Evolutionary conservation across 2,113 vertebrate genomes (phyloP).

Genomic region (Globicephala melas): DNA sequence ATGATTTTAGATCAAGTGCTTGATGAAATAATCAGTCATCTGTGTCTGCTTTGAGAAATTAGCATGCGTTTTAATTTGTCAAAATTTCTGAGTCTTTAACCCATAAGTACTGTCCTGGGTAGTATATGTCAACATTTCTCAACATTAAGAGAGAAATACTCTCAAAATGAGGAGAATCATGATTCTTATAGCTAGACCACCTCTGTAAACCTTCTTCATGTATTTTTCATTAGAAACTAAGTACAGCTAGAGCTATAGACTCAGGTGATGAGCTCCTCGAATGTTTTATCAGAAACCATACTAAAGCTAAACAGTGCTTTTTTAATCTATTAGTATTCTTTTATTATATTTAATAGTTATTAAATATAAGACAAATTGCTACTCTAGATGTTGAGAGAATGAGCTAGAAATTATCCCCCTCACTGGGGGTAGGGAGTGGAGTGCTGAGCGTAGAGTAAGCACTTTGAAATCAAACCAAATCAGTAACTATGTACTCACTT

Average conservation of each 20-base stretch:
- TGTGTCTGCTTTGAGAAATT: constrained; percentile 68
- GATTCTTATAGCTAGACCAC: background rate
- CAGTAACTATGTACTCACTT: background rate
- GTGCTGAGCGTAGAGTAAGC: background rate
- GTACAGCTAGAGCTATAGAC: background rate
- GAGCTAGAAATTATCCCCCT: background rate
- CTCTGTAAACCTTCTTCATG: background rate
- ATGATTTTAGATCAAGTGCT: constrained; percentile 58
- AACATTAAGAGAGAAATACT: background rate
- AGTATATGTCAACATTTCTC: constrained; percentile 43
- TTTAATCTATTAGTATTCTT: background rate
- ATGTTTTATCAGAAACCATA: background rate
- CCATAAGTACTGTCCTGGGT: constrained; percentile 8
- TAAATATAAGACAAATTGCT: background rate
- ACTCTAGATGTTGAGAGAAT: background rate
- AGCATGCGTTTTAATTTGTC: constrained; percentile 55
- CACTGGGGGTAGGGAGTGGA: background rate
- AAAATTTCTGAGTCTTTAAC: constrained; percentile 63
- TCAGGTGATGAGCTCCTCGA: background rate
- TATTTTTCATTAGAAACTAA: constrained; percentile 19
- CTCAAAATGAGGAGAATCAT: background rate
- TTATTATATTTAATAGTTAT: background rate
- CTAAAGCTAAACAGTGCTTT: background rate
- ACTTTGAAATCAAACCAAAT: background rate
- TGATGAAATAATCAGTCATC: constrained; percentile 74